phyloP scores from a whole-genome alignment of 2,888 invertebrate species.

The Tetropium fuscum region DNA sequence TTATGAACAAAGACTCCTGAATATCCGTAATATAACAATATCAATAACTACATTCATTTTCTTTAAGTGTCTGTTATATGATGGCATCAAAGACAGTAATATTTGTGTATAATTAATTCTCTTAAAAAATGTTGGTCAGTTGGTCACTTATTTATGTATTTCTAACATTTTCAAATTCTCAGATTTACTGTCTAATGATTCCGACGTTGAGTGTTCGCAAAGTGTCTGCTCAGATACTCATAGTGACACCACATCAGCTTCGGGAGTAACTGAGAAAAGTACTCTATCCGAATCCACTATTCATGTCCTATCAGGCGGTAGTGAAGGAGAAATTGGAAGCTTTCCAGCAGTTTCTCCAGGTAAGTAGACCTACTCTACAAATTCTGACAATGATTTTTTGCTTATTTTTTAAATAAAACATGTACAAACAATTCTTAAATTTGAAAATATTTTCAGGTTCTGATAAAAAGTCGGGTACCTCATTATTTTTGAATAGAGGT shows the following conservation, averaged over 20 bases:
- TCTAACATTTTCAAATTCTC: conserved; percentile 30
- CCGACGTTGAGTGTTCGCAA: conserved; percentile 63
- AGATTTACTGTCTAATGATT: conserved; percentile 58
- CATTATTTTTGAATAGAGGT: conserved; percentile 63
- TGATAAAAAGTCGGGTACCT: conserved; percentile 39
- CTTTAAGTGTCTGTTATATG: too few species aligned
- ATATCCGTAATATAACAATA: too few species aligned
- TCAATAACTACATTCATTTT: too few species aligned
- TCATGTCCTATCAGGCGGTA: conserved; percentile 53
- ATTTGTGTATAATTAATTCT: too few species aligned
- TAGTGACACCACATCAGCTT: conserved; percentile 63
- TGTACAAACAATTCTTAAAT: background rate
- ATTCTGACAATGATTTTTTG: too few species aligned
- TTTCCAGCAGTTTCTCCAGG: conserved; percentile 44
- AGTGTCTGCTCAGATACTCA: conserved; percentile 64
- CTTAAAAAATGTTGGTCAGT: too few species aligned
- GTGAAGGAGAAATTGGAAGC: conserved; percentile 45
- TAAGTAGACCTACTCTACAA: conserved; percentile 25
- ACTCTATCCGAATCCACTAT: conserved; percentile 58
- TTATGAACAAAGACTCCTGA: too few species aligned
- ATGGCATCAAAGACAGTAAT: too few species aligned
- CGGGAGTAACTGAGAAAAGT: conserved; percentile 61
- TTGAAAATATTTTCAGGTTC: conserved; percentile 37
- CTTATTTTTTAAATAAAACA: too few species aligned
- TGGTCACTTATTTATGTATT: too few species aligned